Base-by-base conservation (phyloP, 2,888 invertebrate genomes). In the Scrobipalpa atriplicella region DNA sequence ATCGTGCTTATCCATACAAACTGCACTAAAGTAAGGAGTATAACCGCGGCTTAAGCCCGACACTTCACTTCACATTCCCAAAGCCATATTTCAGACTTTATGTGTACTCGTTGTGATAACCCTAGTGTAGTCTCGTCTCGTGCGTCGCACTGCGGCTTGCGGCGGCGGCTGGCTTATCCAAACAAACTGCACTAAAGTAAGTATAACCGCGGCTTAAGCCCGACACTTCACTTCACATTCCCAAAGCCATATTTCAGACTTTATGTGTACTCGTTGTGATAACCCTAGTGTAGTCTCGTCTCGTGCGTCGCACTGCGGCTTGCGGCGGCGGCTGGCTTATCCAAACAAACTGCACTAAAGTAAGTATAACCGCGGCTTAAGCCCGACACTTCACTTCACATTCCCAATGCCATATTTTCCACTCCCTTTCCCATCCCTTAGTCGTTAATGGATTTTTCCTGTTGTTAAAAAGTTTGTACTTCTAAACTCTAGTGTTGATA, bases 1-100 rank as follows among this genome's bases (percentile, higher is more conserved):
- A n/a, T n/a, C n/a, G n/a, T n/a, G 77, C 81, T 82, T 83, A 84
- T 74, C 69, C 75, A 87, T 87, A 87, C 86, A 87, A 78, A 78
- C 76, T 73, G 75, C 76, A 79, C 80, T 79, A 82, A 84, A n/a
- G n/a, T n/a, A n/a, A n/a, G n/a, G n/a, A n/a, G 82, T 85, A 78
- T 83, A 83, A 47, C 16, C 81, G 82, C 41, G 38, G 39, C 41
- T 84, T 83, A 83, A 77, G 71, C 74, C 77, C 73, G 71, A 75
- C 79, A 81, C 82, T 82, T 80, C 19, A 54, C 54, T 43, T 43
- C 72, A 80, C 77, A 73, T 75, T 80, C 76, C 75, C 70, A 78
- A 74, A n/a, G n/a, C n/a, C n/a, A n/a, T n/a, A n/a, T n/a, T n/a
- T n/a, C n/a, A n/a, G n/a, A n/a, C n/a, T n/a, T n/a, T n/a, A 29